Base-by-base conservation (phyloP, 1,140 invertebrate species). In the Drosophila ironensis region DNA sequence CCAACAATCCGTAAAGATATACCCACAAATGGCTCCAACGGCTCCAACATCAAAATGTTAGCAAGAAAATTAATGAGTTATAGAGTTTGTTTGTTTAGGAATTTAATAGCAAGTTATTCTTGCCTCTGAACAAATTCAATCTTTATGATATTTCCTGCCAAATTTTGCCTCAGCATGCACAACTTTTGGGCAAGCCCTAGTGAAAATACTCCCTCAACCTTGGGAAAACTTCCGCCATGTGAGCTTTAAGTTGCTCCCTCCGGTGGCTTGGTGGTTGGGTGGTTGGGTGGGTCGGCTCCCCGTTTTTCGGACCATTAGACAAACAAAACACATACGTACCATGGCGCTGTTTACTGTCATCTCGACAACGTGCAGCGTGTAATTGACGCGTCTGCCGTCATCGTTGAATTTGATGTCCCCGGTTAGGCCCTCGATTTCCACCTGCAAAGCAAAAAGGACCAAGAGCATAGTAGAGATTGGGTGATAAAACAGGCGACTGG, bases 311-410 rank as follows among this genome's bases (percentile, higher is more conserved):
- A 33, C 61, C 56, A 60, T 60, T 44, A 52, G 33, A 51, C 57
- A 28, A 38, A 57, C 19, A 46, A 38, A 16, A 47, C n/a, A 42
- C 20, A 35, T 14, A 64, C 30, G 53, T 81, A 81, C 77, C 77
- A 82, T 82, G 50, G 77, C 77, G 42, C 77, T 82, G 69, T 82
- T 82, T 70, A 82, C 94, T 47, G 95, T 97, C 94, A 98, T 96
- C 90, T 98, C 96, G 59, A 99, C 95, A 17, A 99, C 94, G 86
- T 98, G 96, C 22, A 99, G 92, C 1, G 96, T 96, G 87, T 98
- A 98, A 91, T 98, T 97, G 69, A 94, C 93, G 59, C 97, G 91
- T 73, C 95, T 92, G 33, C 97, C 97, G 73, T 95, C 93, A 69
- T 97, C 95, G 86, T 95, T 95, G 90, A 99, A 97, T 54, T 93